A percentile compares a stretch with the other conserved stretches of the same genome.
These are phyloP conservation scores for Vimba vimba DNA, from an alignment of 2,113 vertebrate genomes.

Conservation along the genomic window DNA sequence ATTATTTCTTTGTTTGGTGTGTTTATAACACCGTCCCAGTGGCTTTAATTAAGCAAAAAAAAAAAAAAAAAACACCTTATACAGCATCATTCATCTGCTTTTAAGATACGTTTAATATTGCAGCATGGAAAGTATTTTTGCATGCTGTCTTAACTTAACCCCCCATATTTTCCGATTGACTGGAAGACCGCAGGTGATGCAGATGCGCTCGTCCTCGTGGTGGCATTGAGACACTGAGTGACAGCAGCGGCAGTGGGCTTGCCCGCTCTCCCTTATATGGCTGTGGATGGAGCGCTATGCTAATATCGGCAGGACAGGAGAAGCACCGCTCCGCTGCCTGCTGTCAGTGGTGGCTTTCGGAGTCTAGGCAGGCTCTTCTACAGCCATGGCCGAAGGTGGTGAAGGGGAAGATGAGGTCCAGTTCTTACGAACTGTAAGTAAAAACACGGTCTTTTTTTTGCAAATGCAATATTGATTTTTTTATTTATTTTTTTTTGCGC, in stretches of 20 bases:
- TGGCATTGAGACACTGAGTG: constrained; percentile 63
- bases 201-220: constrained; percentile 1
- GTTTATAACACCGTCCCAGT: background rate
- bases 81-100: background rate
- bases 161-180: background rate
- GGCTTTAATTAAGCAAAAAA: background rate
- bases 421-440: constrained; percentile 98
- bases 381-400: constrained; percentile 96
- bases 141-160: background rate
- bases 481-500: background rate
- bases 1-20: background rate
- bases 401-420: constrained; percentile 99
- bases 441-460: constrained; percentile 11
- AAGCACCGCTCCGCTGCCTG: constrained; percentile 78
- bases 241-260: constrained; percentile 80
- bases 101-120: background rate
- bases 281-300: constrained; percentile 90
- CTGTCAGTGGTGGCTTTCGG: constrained; percentile 82
- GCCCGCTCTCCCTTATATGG: constrained; percentile 90
- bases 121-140: background rate
- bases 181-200: constrained; percentile 7
- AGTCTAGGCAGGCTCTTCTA: constrained; percentile 86
- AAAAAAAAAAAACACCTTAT: too few species aligned
- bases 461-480: background rate
- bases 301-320: constrained; percentile 84